Evolutionary conservation across 2,888 invertebrate genomes (phyloP).

Genomic region (Melieria crassipennis): DNA sequence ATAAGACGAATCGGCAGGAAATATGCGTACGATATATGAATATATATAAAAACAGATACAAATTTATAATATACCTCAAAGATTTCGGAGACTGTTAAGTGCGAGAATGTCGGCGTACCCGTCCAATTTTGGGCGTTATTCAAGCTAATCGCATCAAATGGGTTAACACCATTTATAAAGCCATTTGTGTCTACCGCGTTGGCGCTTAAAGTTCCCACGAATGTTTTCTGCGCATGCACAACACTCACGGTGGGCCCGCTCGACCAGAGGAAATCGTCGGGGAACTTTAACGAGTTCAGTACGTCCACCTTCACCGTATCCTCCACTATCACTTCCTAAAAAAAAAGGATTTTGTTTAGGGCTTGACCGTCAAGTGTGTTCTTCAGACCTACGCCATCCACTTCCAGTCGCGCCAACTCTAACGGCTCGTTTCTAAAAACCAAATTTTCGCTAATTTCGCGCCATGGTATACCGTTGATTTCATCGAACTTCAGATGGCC

Average conservation of each 20-base stretch:
- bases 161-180: conserved; percentile 66
- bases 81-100: conserved; percentile 67
- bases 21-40: neutral
- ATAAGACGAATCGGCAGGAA: neutral
- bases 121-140: conserved; percentile 63
- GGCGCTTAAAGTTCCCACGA: conserved; percentile 61
- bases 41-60: neutral
- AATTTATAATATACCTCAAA: conserved; percentile 59
- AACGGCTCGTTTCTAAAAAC: conserved; percentile 65
- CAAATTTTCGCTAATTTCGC: conserved; percentile 63
- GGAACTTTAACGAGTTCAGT: conserved; percentile 68
- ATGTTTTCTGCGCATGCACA: conserved; percentile 67
- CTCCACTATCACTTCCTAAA: conserved; percentile 65
- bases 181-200: conserved; percentile 63
- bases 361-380: neutral
- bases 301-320: conserved; percentile 55
- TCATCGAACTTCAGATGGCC: conserved; percentile 56
- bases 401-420: conserved; percentile 62
- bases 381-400: conserved; percentile 66
- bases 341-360: neutral
- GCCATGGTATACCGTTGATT: conserved; percentile 68
- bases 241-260: conserved; percentile 55
- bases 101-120: conserved; percentile 67
- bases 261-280: conserved; percentile 67
- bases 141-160: conserved; percentile 67